Evolutionary conservation across 1,140 invertebrate species (phyloP).

Genomic region (Drosophila pseudoobscura): DNA sequence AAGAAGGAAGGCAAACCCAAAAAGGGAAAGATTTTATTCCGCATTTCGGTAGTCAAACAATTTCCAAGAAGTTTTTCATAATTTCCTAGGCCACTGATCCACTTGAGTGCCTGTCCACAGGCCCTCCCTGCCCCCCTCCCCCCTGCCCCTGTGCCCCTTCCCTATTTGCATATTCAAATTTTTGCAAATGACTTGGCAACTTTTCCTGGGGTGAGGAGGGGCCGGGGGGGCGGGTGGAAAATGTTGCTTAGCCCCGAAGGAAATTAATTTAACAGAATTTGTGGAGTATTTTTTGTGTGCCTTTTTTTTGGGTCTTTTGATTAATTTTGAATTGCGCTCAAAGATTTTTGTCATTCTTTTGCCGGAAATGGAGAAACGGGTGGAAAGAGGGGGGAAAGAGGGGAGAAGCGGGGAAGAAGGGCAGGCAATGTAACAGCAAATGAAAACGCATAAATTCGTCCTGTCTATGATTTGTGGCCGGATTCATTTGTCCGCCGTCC

Average conservation of each 20-base stretch:
- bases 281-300: neutral
- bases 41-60: constrained; percentile 50
- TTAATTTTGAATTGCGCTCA: constrained; percentile 52
- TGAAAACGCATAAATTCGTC: constrained; percentile 67
- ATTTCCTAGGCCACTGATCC: constrained; percentile 28
- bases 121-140: neutral
- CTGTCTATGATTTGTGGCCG: constrained; percentile 59
- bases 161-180: constrained; percentile 70
- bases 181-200: constrained; percentile 55
- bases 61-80: constrained; percentile 53
- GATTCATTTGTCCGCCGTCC: constrained; percentile 43
- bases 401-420: neutral
- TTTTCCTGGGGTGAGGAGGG: neutral
- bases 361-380: neutral
- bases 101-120: constrained; percentile 1
- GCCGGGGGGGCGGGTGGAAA: constrained; percentile 13
- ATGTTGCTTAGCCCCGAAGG: constrained; percentile 35
- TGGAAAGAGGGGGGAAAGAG: neutral
- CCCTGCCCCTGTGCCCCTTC: too few species aligned
- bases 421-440: constrained; percentile 37
- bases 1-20: neutral
- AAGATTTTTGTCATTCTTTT: constrained; percentile 21
- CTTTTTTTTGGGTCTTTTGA: constrained; percentile 16
- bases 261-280: constrained; percentile 56
- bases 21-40: constrained; percentile 11